Conservation (phyloP, 2,797 vertebrate species). For the Clarias platycephalus region DNA sequence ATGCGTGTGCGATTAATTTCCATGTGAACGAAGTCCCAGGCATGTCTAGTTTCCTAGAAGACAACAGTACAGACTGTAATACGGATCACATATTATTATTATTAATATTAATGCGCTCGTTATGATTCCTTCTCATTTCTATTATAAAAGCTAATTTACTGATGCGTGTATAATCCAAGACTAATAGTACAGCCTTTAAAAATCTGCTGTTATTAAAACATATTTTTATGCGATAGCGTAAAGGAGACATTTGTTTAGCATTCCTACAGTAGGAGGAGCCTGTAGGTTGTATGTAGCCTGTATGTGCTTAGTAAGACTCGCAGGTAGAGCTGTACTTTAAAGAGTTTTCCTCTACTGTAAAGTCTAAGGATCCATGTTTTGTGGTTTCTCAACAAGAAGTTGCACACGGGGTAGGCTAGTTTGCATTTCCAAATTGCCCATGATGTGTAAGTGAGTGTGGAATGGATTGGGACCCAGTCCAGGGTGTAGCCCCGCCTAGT, state of each 20-base stretch:
- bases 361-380: not conserved
- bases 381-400: not conserved
- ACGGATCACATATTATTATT: not conserved
- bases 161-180: not conserved
- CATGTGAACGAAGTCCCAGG: too few species aligned
- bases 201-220: not conserved
- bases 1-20: too few species aligned
- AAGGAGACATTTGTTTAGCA: not conserved
- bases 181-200: not conserved
- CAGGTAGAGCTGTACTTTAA: not conserved
- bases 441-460: too few species aligned
- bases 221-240: not conserved
- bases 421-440: too few species aligned
- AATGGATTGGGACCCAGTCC: too few species aligned
- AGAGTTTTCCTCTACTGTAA: not conserved
- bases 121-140: not conserved
- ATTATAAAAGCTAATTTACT: not conserved
- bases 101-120: not conserved
- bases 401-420: not conserved
- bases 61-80: not conserved
- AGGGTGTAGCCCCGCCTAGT: too few species aligned
- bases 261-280: not conserved
- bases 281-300: not conserved
- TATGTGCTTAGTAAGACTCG: not conserved
- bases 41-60: too few species aligned